These are phyloP conservation scores for Lithophane socia DNA, from an alignment of 2,888 invertebrate genomes.

Conservation along the genomic window DNA sequence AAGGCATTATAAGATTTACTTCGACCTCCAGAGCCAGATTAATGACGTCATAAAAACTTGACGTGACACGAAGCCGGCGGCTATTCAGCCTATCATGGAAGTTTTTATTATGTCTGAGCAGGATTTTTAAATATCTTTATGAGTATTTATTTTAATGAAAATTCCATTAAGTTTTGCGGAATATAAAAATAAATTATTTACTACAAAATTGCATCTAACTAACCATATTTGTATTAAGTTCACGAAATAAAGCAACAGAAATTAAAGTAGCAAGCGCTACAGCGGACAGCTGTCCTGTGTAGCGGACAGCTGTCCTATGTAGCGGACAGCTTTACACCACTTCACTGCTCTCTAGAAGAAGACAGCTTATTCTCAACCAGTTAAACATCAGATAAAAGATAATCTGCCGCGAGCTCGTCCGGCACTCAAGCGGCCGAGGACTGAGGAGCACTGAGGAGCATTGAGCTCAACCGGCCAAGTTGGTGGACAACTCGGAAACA, in stretches of 20 bases:
- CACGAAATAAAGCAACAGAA: neutral
- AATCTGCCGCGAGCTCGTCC: neutral
- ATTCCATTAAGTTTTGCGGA: constrained; percentile 25
- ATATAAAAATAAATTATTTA: neutral
- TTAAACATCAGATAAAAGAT: constrained; percentile 29
- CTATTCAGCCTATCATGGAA: constrained; percentile 29
- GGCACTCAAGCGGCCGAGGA: neutral
- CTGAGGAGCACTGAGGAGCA: neutral
- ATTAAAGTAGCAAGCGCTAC: neutral
- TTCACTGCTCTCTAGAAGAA: neutral
- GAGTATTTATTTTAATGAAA: constrained; percentile 41
- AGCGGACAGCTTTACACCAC: constrained; percentile 5
- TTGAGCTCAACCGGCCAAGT: neutral
- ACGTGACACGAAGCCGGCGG: constrained; percentile 28
- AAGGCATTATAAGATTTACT: constrained; percentile 51
- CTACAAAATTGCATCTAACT: neutral
- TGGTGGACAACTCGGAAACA: neutral
- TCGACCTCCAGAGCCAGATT: constrained; percentile 46
- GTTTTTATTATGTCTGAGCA: constrained; percentile 44
- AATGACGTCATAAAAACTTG: constrained; percentile 55
- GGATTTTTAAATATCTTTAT: constrained; percentile 48
- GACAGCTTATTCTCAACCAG: constrained; percentile 8
- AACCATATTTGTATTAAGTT: neutral
- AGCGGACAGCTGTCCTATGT: too few relatives aligned
- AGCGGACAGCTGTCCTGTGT: too few relatives aligned